Percentiles rank a stretch among this genome's conserved stretches.
Evolutionary conservation across 92 coral and sea anemone species (phyloP).

Genomic region (Galaxea fascicularis): DNA sequence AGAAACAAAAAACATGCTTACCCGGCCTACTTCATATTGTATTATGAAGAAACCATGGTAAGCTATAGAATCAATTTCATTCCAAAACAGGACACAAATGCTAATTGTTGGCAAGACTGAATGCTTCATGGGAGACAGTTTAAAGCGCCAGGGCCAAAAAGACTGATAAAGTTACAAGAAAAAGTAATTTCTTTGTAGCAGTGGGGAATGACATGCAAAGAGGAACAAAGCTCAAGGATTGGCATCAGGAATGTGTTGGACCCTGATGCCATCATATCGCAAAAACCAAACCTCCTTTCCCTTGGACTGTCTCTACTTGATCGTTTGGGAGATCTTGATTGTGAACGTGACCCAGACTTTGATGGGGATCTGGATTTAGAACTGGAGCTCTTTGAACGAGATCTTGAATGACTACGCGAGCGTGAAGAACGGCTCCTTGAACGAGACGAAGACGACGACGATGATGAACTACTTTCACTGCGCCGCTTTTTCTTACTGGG

Average conservation of each 20-base stretch:
- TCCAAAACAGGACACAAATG: too few relatives aligned
- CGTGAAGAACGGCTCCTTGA: slow-evolving; percentile 62
- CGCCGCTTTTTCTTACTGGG: slow-evolving; percentile 48
- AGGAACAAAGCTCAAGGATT: neutral
- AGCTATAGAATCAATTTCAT: too few relatives aligned
- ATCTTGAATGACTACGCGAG: slow-evolving; percentile 75
- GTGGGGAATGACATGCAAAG: too few relatives aligned
- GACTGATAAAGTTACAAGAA: too few relatives aligned
- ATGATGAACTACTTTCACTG: slow-evolving; percentile 44
- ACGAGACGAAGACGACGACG: slow-evolving; percentile 40
- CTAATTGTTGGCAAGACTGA: too few relatives aligned
- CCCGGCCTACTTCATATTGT: too few relatives aligned
- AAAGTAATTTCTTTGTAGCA: too few relatives aligned
- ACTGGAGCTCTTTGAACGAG: slow-evolving; percentile 66
- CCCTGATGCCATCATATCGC: slow-evolving; percentile 10
- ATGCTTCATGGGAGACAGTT: too few relatives aligned
- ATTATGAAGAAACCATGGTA: too few relatives aligned
- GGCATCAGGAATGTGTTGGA: neutral
- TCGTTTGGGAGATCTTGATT: slow-evolving; percentile 41
- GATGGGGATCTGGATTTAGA: slow-evolving; percentile 71
- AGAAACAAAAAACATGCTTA: neutral
- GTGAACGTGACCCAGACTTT: slow-evolving; percentile 37
- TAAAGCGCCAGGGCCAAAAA: too few relatives aligned
- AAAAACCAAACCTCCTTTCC: slow-evolving; percentile 51
- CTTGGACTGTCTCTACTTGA: slow-evolving; percentile 58